A percentile compares a stretch with the other conserved stretches of the same genome.
Evolutionary conservation across 2,888 invertebrate species (phyloP).

Genomic region (Lottia scabra): DNA sequence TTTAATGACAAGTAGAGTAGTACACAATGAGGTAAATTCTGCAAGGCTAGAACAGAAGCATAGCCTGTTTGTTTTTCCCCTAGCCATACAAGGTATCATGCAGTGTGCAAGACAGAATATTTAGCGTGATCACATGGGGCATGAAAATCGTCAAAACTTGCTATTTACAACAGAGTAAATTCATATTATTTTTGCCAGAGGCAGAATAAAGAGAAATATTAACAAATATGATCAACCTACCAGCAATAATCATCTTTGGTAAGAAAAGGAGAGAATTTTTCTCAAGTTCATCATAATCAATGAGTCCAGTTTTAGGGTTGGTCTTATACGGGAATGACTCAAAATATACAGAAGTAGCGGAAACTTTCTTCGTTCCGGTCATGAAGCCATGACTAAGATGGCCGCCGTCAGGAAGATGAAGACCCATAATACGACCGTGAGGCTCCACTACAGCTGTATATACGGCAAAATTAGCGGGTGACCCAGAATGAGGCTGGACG

Average conservation of each 20-base stretch:
- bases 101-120: no score
- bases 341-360: constrained; percentile 97
- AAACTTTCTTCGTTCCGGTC: constrained; percentile 90
- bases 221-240: constrained; percentile 53
- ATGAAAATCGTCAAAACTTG: no score
- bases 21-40: no score
- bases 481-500: constrained; percentile 96
- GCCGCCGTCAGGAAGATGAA: constrained; percentile 96
- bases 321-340: constrained; percentile 98
- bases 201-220: no score
- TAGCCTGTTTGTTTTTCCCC: no score
- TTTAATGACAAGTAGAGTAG: no score
- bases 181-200: no score
- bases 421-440: constrained; percentile 94
- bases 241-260: constrained; percentile 93
- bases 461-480: constrained; percentile 96
- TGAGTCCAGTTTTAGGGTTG: constrained; percentile 81
- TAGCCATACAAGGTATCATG: no score
- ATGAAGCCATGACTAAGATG: constrained; percentile 83
- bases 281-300: constrained; percentile 91
- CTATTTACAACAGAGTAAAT: no score
- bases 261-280: constrained; percentile 87
- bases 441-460: constrained; percentile 88
- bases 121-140: no score
- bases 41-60: no score